Evolutionary conservation across 2,113 vertebrate genomes (phyloP), one percentile per base, ranked within the genome.

Genomic region (Microcebus lehilahytsara): DNA sequence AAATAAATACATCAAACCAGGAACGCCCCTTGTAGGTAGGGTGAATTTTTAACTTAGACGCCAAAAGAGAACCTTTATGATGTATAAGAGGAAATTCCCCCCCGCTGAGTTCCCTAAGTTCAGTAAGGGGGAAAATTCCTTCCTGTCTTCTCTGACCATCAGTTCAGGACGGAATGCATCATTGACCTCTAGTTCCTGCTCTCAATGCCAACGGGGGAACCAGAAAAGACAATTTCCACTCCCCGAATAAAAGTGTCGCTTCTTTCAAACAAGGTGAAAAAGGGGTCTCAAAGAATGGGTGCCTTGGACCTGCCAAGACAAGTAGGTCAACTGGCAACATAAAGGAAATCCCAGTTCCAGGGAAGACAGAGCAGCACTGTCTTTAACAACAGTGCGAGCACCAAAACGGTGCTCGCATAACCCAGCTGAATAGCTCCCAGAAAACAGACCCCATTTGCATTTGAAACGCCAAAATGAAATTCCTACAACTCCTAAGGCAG

Each of bases 41-140:
- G 53, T 64, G 72, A 88, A 91, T 75, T 85, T 95, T 85, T 92
- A 89, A 74, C 16, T 46, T 30, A 64, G n/a, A 80, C 2, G 3
- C 62, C 91, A n/a, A 64, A 91, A 83, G 13, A 56, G 19, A 56
- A 49, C 7, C 42, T 86, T 81, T 49, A 62, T 34, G 40, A 79
- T 67, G 58, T 86, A 51, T 67, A 94, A 80, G 56, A 37, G 9
- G 81, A 94, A 95, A 69, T 91, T 56, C 34, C 67, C 85, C 62
- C 62, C 56, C 74, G 49, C 67, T 40, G 67, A 88, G 78, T 91
- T 88, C 85, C 69, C 56, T 64, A 11, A 25, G 30, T 23, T 64
- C 75, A 87, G 58, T n/a, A 40, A 56, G 40, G 25, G 62, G 85
- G 69, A 94, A 89, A 97, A 97, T 89, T 90, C 85, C 93, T 78